Percentiles rank a stretch among this genome's conserved stretches.
These are phyloP conservation scores for Cephalopachus bancanus DNA, from an alignment of 2,797 vertebrate genomes.

Conservation along the genomic window DNA sequence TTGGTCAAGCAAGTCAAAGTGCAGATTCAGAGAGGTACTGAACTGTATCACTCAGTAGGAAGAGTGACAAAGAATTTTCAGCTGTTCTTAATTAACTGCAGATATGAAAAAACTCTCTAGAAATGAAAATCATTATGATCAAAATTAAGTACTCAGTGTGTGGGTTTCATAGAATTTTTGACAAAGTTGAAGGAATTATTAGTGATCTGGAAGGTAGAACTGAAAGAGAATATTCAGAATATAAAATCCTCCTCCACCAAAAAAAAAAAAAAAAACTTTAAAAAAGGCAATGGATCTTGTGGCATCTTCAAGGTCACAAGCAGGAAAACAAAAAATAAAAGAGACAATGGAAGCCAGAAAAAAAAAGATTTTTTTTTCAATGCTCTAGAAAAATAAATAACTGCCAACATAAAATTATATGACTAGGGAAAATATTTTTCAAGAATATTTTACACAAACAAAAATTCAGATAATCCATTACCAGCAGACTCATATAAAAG, in stretches of 20 bases:
- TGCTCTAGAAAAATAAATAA: neutral
- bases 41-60: neutral
- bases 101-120: neutral
- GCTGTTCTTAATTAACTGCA: neutral
- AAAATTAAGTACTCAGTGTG: neutral
- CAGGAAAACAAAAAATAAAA: neutral
- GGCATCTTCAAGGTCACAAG: neutral
- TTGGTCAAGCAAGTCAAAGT: neutral
- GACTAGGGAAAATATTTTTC: neutral
- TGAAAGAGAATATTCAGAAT: constrained; percentile 11
- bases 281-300: neutral
- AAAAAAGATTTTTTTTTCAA: neutral
- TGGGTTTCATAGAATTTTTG: neutral
- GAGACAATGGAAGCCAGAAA: neutral
- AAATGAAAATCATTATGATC: constrained; percentile 40
- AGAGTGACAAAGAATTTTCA: neutral
- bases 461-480: neutral
- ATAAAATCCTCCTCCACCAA: neutral
- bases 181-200: constrained; percentile 2
- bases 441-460: neutral
- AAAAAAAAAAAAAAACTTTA: neutral
- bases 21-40: neutral
- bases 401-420: neutral
- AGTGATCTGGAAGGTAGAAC: neutral
- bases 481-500: neutral